These are phyloP conservation scores for Tryphoninae sp. DNA, from an alignment of 2,888 invertebrate species.

Conservation along the genomic window DNA sequence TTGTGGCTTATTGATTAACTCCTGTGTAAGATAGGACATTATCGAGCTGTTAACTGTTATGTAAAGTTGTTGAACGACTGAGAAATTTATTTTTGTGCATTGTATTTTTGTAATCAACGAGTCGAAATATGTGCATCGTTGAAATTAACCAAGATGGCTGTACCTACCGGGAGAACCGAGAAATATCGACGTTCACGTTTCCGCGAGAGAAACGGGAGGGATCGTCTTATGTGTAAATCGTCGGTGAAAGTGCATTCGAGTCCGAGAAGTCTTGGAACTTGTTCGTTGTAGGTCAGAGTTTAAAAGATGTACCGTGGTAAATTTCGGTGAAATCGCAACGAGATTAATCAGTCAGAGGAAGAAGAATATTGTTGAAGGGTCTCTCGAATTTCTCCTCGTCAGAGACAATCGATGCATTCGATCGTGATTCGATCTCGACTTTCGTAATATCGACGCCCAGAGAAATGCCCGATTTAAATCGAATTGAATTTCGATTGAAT, in stretches of 20 bases:
- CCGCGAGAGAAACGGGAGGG: slow-evolving; percentile 5
- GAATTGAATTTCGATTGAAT: slow-evolving; percentile 13
- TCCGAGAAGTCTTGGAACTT: slow-evolving; percentile 42
- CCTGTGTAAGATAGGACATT: too few relatives aligned
- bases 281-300: slow-evolving; percentile 56
- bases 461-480: neutral
- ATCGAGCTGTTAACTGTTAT: too few relatives aligned
- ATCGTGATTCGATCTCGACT: too few relatives aligned
- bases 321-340: slow-evolving; percentile 51
- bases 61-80: too few relatives aligned
- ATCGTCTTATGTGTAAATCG: slow-evolving; percentile 41
- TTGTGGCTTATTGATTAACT: too few relatives aligned
- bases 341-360: slow-evolving; percentile 50
- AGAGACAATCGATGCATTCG: too few relatives aligned
- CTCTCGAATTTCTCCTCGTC: slow-evolving; percentile 28
- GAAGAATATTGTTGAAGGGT: neutral
- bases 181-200: slow-evolving; percentile 45
- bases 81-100: too few relatives aligned
- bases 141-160: slow-evolving; percentile 36
- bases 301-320: slow-evolving; percentile 52
- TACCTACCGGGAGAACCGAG: neutral
- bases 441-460: too few relatives aligned
- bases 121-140: neutral
- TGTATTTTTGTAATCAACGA: too few relatives aligned
- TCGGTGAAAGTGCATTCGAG: slow-evolving; percentile 60